Percentiles rank a stretch among this genome's conserved stretches.
Conservation (phyloP, 2,113 vertebrate genomes). For the Deroptyus accipitrinus region DNA sequence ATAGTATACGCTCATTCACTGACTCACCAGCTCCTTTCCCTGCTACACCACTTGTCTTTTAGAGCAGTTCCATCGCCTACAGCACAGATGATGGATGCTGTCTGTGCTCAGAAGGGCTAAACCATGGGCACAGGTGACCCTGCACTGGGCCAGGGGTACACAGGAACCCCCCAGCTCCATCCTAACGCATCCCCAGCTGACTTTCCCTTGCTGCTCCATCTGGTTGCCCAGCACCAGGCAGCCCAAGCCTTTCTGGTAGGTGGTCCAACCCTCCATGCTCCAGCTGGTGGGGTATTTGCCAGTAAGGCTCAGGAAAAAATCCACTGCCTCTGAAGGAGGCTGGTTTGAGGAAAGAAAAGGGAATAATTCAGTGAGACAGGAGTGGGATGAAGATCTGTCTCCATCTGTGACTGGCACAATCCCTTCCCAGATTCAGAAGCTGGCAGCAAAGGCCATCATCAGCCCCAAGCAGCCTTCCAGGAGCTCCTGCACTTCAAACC, state of each 20-base stretch:
- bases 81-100: neutral
- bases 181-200: neutral
- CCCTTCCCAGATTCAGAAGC: neutral
- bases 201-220: neutral
- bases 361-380: neutral
- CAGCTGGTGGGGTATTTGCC: neutral
- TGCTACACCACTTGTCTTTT: neutral
- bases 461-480: slow-evolving; percentile 56
- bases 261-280: neutral
- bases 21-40: neutral
- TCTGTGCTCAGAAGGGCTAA: neutral
- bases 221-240: neutral
- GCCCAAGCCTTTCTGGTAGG: neutral
- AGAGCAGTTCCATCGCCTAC: neutral
- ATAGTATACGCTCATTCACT: neutral
- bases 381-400: neutral
- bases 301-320: neutral
- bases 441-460: slow-evolving; percentile 57
- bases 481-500: slow-evolving; percentile 14
- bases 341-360: neutral
- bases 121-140: neutral
- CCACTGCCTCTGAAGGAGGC: neutral
- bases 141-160: neutral
- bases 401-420: neutral
- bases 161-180: neutral